Base-by-base conservation (phyloP, 37 sponge, comb jelly and placozoan genomes). In the Beroe ovata region DNA sequence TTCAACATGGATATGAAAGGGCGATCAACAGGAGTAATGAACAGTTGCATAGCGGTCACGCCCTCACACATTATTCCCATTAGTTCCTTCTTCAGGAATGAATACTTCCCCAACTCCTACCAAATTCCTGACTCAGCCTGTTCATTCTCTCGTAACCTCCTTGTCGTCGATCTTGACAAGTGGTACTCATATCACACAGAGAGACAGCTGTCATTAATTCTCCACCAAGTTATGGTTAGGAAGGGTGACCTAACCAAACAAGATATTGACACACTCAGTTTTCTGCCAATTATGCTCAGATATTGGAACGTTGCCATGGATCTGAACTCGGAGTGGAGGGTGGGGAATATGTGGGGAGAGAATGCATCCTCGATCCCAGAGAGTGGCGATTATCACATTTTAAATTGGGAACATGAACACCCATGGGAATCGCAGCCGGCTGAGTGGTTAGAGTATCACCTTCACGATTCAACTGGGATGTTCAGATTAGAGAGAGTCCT, bases 81-180 rank as follows among this genome's bases (percentile, higher is more conserved):
- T 42, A 0, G 0, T 11, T 25, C 26, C 28, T 39, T 26, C 23
- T 77, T 77, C 28, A 77, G 38, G 23, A 19, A 22, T n/a, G 4
- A 23, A 8, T 47, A 47, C 11, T n/a, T 77, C 28, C 47, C 33
- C 0, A 35, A 38, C 8, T 23, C 6, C 28, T 42, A n/a, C 25
- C 36, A 20, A 25, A 40, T 77, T n/a, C 42, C 42, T 3, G 23
- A 1, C 38, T 20, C 35, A 6, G 38, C 26, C 8, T 77, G 84
- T 40, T 0, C 38, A 8, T 42, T 77, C 20, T 77, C 84, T 39
- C 54, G 4, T 23, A 35, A 35, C 21, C 36, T 77, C 0, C n/a
- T 77, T 38, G 84, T 77, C 18, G 84, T 35, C n/a, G 54, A 77
- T 29, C 54, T 77, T 0, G 84, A 77, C 47, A 8, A 20, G 84